phyloP scores from a whole-genome alignment of 2,797 vertebrate genomes.

The Telmatherina bonti region DNA sequence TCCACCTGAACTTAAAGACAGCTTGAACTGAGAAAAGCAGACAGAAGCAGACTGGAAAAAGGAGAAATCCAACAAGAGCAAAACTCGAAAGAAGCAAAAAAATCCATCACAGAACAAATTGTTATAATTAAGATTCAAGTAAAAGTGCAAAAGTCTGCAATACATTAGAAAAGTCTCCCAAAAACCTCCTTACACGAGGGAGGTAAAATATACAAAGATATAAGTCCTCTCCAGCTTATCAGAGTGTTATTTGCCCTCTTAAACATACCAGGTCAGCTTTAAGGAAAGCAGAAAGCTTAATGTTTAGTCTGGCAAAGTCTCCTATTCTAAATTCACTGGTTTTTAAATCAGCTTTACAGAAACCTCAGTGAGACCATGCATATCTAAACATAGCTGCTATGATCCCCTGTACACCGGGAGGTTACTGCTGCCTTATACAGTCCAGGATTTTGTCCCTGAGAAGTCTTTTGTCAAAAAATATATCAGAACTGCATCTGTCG shows the following conservation, averaged over 20 bases:
- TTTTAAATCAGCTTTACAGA: neutral
- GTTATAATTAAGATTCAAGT: neutral
- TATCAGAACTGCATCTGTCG: neutral
- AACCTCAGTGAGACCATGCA: neutral
- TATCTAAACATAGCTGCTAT: neutral
- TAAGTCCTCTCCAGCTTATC: neutral
- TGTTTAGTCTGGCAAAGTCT: neutral
- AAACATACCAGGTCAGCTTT: neutral
- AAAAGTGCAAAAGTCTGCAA: neutral
- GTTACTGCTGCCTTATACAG: neutral
- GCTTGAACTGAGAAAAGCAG: neutral
- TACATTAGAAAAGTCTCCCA: neutral
- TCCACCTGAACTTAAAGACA: neutral
- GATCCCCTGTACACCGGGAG: neutral
- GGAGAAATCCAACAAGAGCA: neutral
- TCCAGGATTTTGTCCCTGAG: neutral
- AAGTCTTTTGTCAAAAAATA: neutral
- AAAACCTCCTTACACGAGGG: neutral
- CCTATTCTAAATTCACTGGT: neutral
- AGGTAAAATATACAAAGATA: conserved; percentile 3
- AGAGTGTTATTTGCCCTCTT: neutral
- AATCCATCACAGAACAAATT: neutral
- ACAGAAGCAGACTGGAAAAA: neutral
- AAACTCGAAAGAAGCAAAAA: neutral
- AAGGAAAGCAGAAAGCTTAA: neutral